Conservation (phyloP, 2,888 invertebrate species). For the Dolichomitus sp. region DNA sequence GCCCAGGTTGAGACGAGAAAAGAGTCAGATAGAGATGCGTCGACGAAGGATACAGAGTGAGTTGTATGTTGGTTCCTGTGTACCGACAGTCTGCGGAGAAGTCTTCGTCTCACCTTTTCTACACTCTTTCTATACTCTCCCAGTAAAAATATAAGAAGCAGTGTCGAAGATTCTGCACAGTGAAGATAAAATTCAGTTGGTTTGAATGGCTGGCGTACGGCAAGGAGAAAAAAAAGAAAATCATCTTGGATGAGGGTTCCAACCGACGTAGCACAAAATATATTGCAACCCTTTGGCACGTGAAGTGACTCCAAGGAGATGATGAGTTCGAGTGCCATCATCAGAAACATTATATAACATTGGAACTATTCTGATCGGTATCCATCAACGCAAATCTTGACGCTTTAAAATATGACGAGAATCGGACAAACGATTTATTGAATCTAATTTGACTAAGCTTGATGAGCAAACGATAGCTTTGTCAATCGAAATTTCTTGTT, state of each 20-base stretch:
- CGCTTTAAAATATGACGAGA: neutral
- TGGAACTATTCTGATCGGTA: neutral
- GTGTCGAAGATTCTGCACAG: conserved; percentile 62
- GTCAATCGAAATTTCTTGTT: neutral
- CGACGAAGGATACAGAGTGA: conserved; percentile 34
- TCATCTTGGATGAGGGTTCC: conserved; percentile 1
- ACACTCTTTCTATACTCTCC: conserved; percentile 32
- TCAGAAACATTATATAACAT: conserved; percentile 47
- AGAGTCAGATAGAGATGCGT: conserved; percentile 30
- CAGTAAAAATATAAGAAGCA: conserved; percentile 53
- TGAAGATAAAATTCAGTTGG: conserved; percentile 67
- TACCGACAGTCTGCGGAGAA: conserved; percentile 46
- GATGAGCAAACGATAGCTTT: neutral
- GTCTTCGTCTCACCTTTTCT: conserved; percentile 43
- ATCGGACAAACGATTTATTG: neutral
- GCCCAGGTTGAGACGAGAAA: conserved; percentile 27
- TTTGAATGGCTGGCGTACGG: conserved; percentile 39
- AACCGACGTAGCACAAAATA: conserved; percentile 57
- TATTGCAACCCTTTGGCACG: conserved; percentile 60
- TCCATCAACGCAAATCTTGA: neutral
- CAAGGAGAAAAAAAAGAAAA: neutral
- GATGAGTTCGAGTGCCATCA: conserved; percentile 62
- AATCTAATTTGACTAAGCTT: neutral
- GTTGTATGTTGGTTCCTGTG: conserved; percentile 39
- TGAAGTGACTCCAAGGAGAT: conserved; percentile 54